Evolutionary conservation across 2,888 invertebrate species (phyloP).

Genomic region (Tetheella fluctuosa): DNA sequence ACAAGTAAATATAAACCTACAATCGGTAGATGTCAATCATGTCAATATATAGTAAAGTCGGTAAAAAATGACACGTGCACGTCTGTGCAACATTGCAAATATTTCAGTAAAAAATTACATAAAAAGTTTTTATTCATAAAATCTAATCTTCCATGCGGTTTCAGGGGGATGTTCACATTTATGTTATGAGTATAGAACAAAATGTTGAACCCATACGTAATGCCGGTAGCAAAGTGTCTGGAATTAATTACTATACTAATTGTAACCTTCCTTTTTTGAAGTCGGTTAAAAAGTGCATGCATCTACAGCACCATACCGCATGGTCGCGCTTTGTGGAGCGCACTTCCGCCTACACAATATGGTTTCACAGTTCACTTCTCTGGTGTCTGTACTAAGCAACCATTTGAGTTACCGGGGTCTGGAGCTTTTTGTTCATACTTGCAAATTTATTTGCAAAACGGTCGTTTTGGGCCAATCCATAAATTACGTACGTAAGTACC

Average conservation of each 20-base stretch:
- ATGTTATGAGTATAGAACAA: too few relatives aligned
- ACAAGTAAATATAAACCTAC: too few relatives aligned
- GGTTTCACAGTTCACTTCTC: slow-evolving; percentile 6
- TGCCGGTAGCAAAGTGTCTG: too few relatives aligned
- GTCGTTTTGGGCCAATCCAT: too few relatives aligned
- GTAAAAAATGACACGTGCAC: background rate
- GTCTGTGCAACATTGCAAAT: background rate
- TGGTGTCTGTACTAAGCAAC: background rate
- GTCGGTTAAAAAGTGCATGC: slow-evolving; percentile 62
- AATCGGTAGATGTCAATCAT: background rate
- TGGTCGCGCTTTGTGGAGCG: slow-evolving; percentile 56
- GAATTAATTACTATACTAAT: too few relatives aligned
- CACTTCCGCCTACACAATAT: slow-evolving; percentile 46
- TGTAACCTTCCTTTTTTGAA: slow-evolving; percentile 16
- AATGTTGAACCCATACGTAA: too few relatives aligned
- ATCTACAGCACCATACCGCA: slow-evolving; percentile 22
- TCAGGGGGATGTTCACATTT: too few relatives aligned
- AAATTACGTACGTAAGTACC: too few relatives aligned
- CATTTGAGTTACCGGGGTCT: background rate
- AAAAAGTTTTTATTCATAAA: background rate
- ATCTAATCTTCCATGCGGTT: too few relatives aligned
- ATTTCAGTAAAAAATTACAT: background rate
- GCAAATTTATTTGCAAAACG: too few relatives aligned
- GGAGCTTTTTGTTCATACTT: too few relatives aligned
- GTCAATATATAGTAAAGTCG: background rate